Conservation (phyloP, 1,140 invertebrate species). For the Pollicipes pollicipes region DNA sequence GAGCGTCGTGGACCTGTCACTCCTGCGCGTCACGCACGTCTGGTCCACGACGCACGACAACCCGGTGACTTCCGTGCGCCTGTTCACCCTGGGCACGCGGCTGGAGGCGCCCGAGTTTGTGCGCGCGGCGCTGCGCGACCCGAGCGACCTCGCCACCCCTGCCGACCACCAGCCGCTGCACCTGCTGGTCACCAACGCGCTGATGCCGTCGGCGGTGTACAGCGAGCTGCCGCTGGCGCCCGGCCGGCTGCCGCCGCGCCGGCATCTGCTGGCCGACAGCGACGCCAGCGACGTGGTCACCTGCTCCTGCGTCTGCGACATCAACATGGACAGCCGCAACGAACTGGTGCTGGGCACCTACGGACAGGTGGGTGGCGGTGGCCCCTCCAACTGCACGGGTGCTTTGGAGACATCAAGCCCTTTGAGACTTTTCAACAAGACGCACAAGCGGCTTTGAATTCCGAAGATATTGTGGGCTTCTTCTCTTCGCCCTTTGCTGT, state of each 20-base stretch:
- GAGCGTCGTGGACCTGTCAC: conserved; percentile 28
- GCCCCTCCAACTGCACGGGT: too few relatives aligned
- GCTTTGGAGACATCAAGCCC: too few relatives aligned
- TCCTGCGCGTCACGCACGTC: conserved; percentile 9
- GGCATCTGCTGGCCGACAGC: conserved; percentile 32
- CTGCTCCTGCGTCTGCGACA: conserved; percentile 42
- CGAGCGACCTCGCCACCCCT: not conserved
- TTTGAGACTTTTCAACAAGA: too few relatives aligned
- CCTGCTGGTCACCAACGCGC: not conserved
- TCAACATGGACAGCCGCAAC: conserved; percentile 50
- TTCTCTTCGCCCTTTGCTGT: too few relatives aligned
- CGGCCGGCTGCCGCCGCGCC: conserved; percentile 12
- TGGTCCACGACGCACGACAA: conserved; percentile 16
- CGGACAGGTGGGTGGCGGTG: conserved; percentile 33
- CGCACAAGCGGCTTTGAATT: too few relatives aligned
- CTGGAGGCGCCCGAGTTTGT: not conserved
- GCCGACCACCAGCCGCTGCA: not conserved
- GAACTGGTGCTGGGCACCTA: conserved; percentile 55
- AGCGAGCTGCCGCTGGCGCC: not conserved
- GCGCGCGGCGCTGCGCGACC: not conserved
- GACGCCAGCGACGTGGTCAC: conserved; percentile 38
- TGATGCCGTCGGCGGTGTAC: not conserved
- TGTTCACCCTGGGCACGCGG: not conserved
- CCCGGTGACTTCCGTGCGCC: conserved; percentile 24
- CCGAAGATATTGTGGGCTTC: too few relatives aligned